phyloP scores from a whole-genome alignment of 2,113 vertebrate genomes.

The Ahaetulla prasina region DNA sequence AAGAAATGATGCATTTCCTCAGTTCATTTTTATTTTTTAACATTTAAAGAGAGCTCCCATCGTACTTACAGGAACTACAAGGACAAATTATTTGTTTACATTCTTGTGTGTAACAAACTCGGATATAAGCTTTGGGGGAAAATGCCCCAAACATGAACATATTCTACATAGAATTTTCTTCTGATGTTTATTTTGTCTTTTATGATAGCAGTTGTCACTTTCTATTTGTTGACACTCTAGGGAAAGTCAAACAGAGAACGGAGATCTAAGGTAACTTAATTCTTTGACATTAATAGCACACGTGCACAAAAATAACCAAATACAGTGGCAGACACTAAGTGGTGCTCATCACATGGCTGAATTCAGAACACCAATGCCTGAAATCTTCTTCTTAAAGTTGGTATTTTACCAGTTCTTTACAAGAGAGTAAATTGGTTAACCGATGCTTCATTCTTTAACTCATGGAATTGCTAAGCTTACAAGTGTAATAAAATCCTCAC shows the following conservation, averaged over 20 bases:
- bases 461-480: not conserved
- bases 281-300: conserved; percentile 44
- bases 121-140: not conserved
- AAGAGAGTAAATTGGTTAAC: not conserved
- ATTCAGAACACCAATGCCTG: not conserved
- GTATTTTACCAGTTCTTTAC: not conserved
- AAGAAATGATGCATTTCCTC: not conserved
- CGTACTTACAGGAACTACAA: not conserved
- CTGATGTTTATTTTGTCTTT: not conserved
- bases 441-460: not conserved
- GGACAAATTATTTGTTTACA: not conserved
- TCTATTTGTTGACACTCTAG: conserved; percentile 60
- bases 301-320: conserved; percentile 15
- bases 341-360: not conserved
- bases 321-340: conserved; percentile 7
- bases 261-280: conserved; percentile 63
- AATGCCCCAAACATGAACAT: not conserved
- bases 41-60: not conserved
- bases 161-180: conserved; percentile 24
- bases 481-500: conserved; percentile 37
- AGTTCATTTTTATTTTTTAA: not conserved
- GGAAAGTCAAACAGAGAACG: conserved; percentile 57
- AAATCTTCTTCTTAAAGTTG: not conserved
- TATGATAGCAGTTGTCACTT: conserved; percentile 11
- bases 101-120: not conserved